A percentile compares a stretch with the other conserved stretches of the same genome.
phyloP scores from a whole-genome alignment of 2,888 invertebrate species.

The Patella pellucida region DNA sequence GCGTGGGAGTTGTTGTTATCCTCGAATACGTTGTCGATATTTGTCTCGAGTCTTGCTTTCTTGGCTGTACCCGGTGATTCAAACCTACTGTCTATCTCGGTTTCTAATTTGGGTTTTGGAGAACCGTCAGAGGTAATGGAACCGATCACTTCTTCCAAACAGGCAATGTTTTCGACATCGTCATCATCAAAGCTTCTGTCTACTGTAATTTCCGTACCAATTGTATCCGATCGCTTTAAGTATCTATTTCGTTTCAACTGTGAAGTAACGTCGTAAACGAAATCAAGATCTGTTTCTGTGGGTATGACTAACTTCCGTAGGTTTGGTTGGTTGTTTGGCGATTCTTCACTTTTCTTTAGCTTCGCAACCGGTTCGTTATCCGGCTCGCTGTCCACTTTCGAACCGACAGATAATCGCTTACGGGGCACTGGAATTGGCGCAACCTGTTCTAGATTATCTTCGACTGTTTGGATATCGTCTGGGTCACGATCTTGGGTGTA shows the following conservation, averaged over 20 bases:
- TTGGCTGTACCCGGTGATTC: neutral
- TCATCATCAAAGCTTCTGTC: conserved; percentile 15
- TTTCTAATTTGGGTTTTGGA: neutral
- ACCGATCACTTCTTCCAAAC: neutral
- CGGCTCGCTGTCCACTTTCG: neutral
- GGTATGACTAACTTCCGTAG: neutral
- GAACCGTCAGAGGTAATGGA: neutral
- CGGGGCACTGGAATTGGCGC: conserved; percentile 13
- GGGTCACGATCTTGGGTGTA: conserved; percentile 14
- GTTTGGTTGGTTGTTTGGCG: neutral
- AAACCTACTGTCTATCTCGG: neutral
- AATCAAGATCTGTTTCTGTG: neutral
- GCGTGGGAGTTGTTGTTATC: neutral
- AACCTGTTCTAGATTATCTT: conserved; percentile 14
- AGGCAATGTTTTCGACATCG: conserved; percentile 8
- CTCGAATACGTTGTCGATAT: neutral
- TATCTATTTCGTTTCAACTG: neutral
- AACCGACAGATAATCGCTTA: conserved; percentile 2
- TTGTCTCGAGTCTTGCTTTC: neutral
- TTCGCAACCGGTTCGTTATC: neutral
- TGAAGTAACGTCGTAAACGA: neutral
- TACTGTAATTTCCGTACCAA: neutral
- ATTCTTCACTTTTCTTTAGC: neutral
- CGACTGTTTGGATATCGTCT: neutral
- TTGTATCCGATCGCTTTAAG: neutral